Evolutionary conservation across 1,140 invertebrate species (phyloP), one percentile per base, ranked within the genome.

Genomic region (Pseudachorutes palmiensis): DNA sequence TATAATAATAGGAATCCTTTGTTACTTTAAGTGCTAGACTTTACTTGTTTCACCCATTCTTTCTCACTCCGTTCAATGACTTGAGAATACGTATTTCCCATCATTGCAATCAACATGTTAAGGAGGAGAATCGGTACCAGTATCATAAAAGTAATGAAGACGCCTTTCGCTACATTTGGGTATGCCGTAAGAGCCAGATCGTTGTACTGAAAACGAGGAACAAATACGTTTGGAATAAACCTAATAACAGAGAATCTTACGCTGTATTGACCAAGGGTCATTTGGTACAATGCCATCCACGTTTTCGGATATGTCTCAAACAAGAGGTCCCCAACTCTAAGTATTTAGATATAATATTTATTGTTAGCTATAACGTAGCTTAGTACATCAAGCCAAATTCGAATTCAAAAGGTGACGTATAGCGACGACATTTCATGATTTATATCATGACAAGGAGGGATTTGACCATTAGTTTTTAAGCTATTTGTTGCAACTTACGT

Each of bases 31-130:
- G n/a, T n/a, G 28, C 14, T 28, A 24, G 28, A 55, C 22, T 69
- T 76, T 76, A 94, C 92, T 84, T 96, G 95, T 80, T 97, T 97
- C 77, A 97, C 88, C 90, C 92, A 98, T 78, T 98, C 95, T 78
- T 98, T 98, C 78, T 98, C 95, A 57, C 94, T 97, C 77, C 96
- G 92, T 77, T 94, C 90, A 67, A 98, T 98, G 59, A 99, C 92
- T 73, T 97, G 90, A 2, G 95, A 94, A 76, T 97, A 98, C 0
- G 94, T 98, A 78, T 97, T 98, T 65, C 92, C 94, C 94, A 98
- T 98, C 94, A 98, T 98, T 67, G 96, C 95, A 72, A 98, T 98
- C 75, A 98, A 84, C 92, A 98, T 92, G 85, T 98, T 98, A 2
- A 98, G 83, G 71, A 98, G 80, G 22, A 98, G 80, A 75, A 98